A percentile compares a stretch with the other conserved stretches of the same genome.
Conservation (phyloP, 2,888 invertebrate genomes). For the Volucella zonaria region DNA sequence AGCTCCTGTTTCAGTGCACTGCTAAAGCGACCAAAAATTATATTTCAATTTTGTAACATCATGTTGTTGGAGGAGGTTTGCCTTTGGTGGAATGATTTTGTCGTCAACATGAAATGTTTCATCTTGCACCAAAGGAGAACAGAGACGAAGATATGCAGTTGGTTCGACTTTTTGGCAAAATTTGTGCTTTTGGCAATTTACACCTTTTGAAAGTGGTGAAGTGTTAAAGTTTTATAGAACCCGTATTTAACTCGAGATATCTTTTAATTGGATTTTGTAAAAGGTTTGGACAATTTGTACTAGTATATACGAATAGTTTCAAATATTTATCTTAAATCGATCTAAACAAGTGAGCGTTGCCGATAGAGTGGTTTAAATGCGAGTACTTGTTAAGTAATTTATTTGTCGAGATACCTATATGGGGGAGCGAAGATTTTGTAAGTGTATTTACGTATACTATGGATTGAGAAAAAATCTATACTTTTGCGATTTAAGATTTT, state of each 20-base stretch:
- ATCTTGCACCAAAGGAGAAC: slow-evolving; percentile 28
- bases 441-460: too few species aligned
- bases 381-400: too few species aligned
- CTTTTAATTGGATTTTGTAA: slow-evolving; percentile 62
- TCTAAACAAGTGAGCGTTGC: slow-evolving; percentile 34
- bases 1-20: slow-evolving; percentile 25
- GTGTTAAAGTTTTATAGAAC: slow-evolving; percentile 42
- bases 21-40: slow-evolving; percentile 70
- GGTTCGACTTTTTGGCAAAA: slow-evolving; percentile 75
- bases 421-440: too few species aligned
- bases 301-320: slow-evolving; percentile 15
- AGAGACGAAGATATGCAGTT: slow-evolving; percentile 49
- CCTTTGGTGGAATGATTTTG: slow-evolving; percentile 11
- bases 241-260: slow-evolving; percentile 43
- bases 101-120: slow-evolving; percentile 44
- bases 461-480: too few species aligned
- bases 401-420: too few species aligned
- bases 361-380: too few species aligned
- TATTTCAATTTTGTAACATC: slow-evolving; percentile 70
- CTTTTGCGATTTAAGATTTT: too few species aligned
- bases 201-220: slow-evolving; percentile 74
- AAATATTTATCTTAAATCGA: slow-evolving; percentile 39
- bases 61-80: slow-evolving; percentile 21
- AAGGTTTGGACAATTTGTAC: slow-evolving; percentile 16
- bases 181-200: slow-evolving; percentile 77